Evolutionary conservation across 2,888 invertebrate species (phyloP).

Genomic region (Dromius quadrimaculatus): DNA sequence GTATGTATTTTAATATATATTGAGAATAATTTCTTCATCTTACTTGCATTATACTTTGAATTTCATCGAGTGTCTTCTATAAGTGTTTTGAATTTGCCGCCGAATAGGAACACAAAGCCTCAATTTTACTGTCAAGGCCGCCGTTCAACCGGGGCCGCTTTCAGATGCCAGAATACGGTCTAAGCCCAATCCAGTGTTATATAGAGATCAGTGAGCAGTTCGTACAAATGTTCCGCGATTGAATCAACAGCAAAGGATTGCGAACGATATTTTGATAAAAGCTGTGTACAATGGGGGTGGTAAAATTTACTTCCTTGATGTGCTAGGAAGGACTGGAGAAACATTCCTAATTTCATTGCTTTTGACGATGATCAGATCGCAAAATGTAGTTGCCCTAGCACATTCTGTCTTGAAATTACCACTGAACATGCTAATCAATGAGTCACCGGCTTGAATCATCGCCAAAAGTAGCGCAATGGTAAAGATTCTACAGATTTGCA

Average conservation of each 20-base stretch:
- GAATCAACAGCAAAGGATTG: slow-evolving; percentile 55
- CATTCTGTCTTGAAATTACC: slow-evolving; percentile 62
- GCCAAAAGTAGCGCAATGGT: slow-evolving; percentile 56
- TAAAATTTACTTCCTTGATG: slow-evolving; percentile 56
- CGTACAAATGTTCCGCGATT: slow-evolving; percentile 56
- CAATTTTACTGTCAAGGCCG: too few relatives aligned
- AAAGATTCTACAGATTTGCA: slow-evolving; percentile 58
- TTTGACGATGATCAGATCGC: slow-evolving; percentile 60
- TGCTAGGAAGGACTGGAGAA: slow-evolving; percentile 62
- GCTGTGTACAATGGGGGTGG: slow-evolving; percentile 54
- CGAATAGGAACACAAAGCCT: too few relatives aligned
- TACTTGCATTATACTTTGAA: too few relatives aligned
- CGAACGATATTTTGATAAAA: slow-evolving; percentile 55
- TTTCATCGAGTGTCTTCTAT: too few relatives aligned
- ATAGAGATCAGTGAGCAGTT: too few relatives aligned
- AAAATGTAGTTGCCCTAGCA: slow-evolving; percentile 56
- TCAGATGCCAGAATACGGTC: too few relatives aligned
- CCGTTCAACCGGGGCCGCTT: too few relatives aligned
- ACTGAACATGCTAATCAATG: slow-evolving; percentile 58
- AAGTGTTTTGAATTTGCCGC: too few relatives aligned
- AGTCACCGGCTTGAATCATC: slow-evolving; percentile 61
- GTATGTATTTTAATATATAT: too few relatives aligned
- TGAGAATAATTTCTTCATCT: too few relatives aligned
- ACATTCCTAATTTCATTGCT: slow-evolving; percentile 63
- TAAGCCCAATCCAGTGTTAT: too few relatives aligned